Conservation (phyloP, 1,140 invertebrate genomes). For the Ptiloglossa arizonensis region DNA sequence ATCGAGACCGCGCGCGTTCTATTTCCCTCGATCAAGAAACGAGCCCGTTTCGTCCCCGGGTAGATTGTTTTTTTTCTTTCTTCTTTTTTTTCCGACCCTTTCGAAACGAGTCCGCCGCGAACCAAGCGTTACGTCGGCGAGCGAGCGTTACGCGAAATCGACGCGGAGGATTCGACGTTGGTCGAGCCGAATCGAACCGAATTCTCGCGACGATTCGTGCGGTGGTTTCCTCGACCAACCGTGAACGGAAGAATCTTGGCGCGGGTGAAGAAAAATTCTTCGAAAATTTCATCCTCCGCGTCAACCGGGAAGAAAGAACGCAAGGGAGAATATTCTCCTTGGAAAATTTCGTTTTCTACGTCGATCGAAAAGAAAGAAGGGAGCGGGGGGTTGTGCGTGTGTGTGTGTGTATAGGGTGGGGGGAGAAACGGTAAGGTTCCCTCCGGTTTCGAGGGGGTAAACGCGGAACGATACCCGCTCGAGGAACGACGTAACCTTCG, state of each 20-base stretch:
- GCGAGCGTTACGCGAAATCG: too few species aligned
- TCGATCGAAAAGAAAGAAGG: not conserved
- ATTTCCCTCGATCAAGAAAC: not conserved
- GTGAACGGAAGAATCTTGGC: not conserved
- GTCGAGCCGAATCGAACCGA: too few species aligned
- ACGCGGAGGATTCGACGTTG: too few species aligned
- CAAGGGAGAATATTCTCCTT: too few species aligned
- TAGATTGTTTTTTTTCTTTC: not conserved
- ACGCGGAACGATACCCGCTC: slow-evolving; percentile 2
- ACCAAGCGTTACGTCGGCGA: not conserved
- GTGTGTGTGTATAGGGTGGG: slow-evolving; percentile 23
- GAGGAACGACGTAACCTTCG: slow-evolving; percentile 45
- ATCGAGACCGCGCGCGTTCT: not conserved
- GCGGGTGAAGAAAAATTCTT: too few species aligned
- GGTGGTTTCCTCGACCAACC: too few species aligned
- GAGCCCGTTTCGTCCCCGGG: not conserved
- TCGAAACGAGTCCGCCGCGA: not conserved
- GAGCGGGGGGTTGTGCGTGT: too few species aligned
- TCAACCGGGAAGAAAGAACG: too few species aligned
- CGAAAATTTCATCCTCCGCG: too few species aligned
- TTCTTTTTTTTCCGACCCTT: not conserved
- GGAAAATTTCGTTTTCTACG: not conserved
- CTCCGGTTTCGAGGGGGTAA: slow-evolving; percentile 12
- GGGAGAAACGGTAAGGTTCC: slow-evolving; percentile 22
- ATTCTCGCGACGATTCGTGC: too few species aligned